These are phyloP conservation scores for Parascotia fuliginaria DNA, from an alignment of 2,888 invertebrate genomes.

Conservation along the genomic window DNA sequence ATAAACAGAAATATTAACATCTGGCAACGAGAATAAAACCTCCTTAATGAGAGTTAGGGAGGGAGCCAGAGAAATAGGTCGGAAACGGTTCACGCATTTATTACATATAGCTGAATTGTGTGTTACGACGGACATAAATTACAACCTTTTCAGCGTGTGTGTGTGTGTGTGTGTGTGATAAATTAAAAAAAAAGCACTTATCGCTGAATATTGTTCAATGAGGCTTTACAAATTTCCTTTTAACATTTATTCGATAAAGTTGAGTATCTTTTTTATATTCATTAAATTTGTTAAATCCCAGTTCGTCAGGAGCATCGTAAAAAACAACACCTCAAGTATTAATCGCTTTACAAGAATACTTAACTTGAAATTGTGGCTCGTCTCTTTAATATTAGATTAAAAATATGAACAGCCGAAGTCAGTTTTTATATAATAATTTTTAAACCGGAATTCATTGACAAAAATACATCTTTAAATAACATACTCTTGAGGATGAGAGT, in stretches of 20 bases:
- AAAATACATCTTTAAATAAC: too few relatives aligned
- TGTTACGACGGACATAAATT: slow-evolving; percentile 41
- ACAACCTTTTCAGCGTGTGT: slow-evolving; percentile 26
- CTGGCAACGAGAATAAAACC: slow-evolving; percentile 46
- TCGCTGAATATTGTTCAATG: slow-evolving; percentile 30
- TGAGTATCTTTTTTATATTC: not conserved
- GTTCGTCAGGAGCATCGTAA: not conserved
- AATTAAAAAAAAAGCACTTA: slow-evolving; percentile 35
- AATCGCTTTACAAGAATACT: not conserved
- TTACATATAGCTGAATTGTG: slow-evolving; percentile 33
- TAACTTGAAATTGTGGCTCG: not conserved
- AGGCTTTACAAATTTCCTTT: slow-evolving; percentile 3
- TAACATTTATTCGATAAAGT: not conserved
- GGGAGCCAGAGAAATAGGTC: slow-evolving; percentile 18
- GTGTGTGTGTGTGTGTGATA: slow-evolving; percentile 24
- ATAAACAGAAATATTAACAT: slow-evolving; percentile 51
- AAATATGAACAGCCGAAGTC: too few relatives aligned
- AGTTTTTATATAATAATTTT: too few relatives aligned
- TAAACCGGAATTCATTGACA: too few relatives aligned
- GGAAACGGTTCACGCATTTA: slow-evolving; percentile 36
- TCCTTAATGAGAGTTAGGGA: slow-evolving; percentile 36
- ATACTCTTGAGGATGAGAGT: too few relatives aligned
- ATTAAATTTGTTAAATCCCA: not conserved
- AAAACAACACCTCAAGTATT: not conserved
- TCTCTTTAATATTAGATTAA: too few relatives aligned